These are phyloP conservation scores for Neoaliturus tenellus DNA, from an alignment of 2,888 invertebrate genomes.

Conservation along the genomic window DNA sequence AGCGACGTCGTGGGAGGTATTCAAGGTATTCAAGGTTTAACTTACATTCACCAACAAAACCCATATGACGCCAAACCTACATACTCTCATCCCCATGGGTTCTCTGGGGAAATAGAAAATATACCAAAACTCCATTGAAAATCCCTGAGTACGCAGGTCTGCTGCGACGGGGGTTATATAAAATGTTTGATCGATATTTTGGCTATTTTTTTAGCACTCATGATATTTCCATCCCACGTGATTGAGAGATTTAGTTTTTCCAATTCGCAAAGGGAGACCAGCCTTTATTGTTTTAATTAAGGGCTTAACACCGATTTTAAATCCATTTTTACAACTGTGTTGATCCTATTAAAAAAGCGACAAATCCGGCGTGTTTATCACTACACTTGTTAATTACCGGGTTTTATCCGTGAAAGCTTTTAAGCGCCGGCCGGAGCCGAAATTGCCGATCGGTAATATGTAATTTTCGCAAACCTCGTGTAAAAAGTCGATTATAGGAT, in stretches of 20 bases:
- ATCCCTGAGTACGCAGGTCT: too few species aligned
- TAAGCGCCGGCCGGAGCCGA: slow-evolving; percentile 33
- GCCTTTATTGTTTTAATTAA: slow-evolving; percentile 18
- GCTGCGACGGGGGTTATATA: too few species aligned
- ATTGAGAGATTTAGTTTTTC: background rate
- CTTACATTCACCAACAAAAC: too few species aligned
- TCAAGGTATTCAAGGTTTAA: too few species aligned
- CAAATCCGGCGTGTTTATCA: slow-evolving; percentile 36
- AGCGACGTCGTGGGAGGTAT: too few species aligned
- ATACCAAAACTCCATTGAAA: too few species aligned
- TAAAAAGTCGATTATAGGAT: slow-evolving; percentile 21
- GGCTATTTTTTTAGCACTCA: too few species aligned
- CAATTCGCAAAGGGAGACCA: background rate
- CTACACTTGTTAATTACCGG: slow-evolving; percentile 41
- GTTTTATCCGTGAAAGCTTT: slow-evolving; percentile 39
- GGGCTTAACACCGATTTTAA: background rate
- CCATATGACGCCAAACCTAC: too few species aligned
- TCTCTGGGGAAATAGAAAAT: too few species aligned
- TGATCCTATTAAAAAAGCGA: slow-evolving; percentile 9
- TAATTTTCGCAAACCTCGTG: slow-evolving; percentile 1
- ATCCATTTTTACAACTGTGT: background rate
- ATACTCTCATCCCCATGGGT: too few species aligned
- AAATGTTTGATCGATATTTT: too few species aligned
- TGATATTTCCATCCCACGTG: too few species aligned
- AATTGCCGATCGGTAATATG: slow-evolving; percentile 40